These are phyloP conservation scores for Puma concolor DNA, from an alignment of 2,113 vertebrate genomes.

Conservation along the genomic window DNA sequence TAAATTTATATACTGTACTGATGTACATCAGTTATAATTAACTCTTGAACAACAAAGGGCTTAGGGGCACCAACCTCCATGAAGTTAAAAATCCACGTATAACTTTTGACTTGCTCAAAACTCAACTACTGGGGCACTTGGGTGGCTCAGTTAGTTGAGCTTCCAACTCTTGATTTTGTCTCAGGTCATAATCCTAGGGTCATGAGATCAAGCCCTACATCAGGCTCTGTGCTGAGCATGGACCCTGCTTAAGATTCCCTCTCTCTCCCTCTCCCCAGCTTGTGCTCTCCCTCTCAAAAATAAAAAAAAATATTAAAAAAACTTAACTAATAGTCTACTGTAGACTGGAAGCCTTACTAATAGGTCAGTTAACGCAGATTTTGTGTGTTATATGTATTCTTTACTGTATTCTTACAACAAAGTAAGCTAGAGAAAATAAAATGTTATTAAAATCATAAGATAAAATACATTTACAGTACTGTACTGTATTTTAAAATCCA, in stretches of 20 bases:
- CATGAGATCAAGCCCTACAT: too few species aligned
- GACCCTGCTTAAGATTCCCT: too few species aligned
- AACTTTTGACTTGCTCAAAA: background rate
- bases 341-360: background rate
- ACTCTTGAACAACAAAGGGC: background rate
- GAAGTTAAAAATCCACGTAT: background rate
- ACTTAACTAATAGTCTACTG: background rate
- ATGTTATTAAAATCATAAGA: background rate
- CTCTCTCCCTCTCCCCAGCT: too few species aligned
- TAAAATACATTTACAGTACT: background rate
- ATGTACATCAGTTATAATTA: too few species aligned
- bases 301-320: too few species aligned
- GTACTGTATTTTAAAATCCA: background rate
- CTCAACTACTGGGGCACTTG: background rate
- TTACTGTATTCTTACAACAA: background rate
- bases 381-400: background rate
- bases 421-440: background rate
- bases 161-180: too few species aligned
- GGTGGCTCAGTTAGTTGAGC: too few species aligned
- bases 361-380: background rate
- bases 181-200: too few species aligned
- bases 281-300: too few species aligned
- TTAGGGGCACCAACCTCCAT: background rate
- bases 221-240: too few species aligned
- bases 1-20: too few species aligned